These are phyloP conservation scores for Ariopsis seemanni DNA, from an alignment of 2,113 vertebrate species.

Conservation along the genomic window DNA sequence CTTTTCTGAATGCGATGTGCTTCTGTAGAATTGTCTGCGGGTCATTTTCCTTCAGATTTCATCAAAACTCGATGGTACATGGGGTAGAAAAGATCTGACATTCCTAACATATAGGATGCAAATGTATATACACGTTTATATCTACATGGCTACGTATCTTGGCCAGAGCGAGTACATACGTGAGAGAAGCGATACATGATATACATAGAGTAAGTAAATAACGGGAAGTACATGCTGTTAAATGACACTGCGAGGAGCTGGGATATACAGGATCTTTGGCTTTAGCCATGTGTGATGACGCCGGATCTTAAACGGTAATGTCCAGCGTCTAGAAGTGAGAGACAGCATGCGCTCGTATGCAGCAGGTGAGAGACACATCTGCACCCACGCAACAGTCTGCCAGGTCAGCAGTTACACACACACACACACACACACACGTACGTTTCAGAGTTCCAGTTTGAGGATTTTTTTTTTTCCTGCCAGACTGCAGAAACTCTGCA, in stretches of 20 bases:
- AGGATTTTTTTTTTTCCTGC: not conserved
- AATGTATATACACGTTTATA: conserved; percentile 56
- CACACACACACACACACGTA: no score
- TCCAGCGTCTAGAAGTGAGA: conserved; percentile 56
- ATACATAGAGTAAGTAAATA: conserved; percentile 60
- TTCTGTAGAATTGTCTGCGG: not conserved
- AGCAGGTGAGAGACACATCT: not conserved
- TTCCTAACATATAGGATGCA: conserved; percentile 60
- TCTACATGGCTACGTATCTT: conserved; percentile 58
- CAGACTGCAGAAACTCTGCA: not conserved
- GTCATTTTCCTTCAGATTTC: not conserved
- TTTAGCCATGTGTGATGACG: conserved; percentile 67
- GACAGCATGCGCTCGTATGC: conserved; percentile 20
- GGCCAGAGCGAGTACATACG: conserved; percentile 64
- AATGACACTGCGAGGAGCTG: conserved; percentile 53
- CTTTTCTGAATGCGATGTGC: no score
- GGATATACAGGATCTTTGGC: conserved; percentile 69
- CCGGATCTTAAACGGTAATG: conserved; percentile 47
- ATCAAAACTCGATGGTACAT: not conserved
- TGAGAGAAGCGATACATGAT: conserved; percentile 17
- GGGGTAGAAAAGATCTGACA: conserved; percentile 49
- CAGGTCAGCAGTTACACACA: not conserved
- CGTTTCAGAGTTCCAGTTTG: not conserved
- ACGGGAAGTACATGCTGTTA: conserved; percentile 65
- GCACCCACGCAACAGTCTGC: conserved; percentile 31